Base-by-base conservation (phyloP, 2,113 vertebrate species). In the Lota lota region DNA sequence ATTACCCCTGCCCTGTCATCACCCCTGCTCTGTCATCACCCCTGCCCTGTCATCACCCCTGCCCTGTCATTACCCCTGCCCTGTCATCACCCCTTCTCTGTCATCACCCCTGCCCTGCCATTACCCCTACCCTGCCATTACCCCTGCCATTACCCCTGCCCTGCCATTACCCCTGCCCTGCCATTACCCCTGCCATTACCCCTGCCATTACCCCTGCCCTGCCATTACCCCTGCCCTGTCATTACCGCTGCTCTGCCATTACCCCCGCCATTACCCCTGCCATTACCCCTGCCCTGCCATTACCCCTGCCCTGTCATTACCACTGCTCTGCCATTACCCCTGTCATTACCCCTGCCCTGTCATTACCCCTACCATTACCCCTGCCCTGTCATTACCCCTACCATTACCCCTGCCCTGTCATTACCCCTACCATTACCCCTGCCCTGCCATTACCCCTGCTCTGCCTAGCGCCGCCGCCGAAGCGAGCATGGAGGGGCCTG, bases 191-290 rank as follows among this genome's bases (percentile, higher is more conserved):
- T n/a, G n/a, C n/a, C n/a, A n/a, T n/a, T n/a, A n/a, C n/a, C n/a
- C n/a, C n/a, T n/a, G n/a, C n/a, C 86, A 90, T 88, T 89, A 88
- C 75, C 83, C 74, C 74, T 76, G 72, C 81, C 68, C 80, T 80
- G 86, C 88, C 79, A 91, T 90, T 91, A 90, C n/a, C n/a, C n/a
- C n/a, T n/a, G n/a, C n/a, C n/a, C n/a, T n/a, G 82, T 89, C 86
- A 90, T 88, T 89, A 88, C 75, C 83, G 73, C 74, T 76, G 72
- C 81, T 68, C 80, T 80, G 86, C 88, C 79, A 91, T 90, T 91
- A 90, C n/a, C n/a, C n/a, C n/a, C n/a, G n/a, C n/a, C n/a, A n/a
- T n/a, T n/a, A n/a, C n/a, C n/a, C n/a, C n/a, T n/a, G n/a, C n/a
- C 86, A 90, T 88, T 89, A 88, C 75, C 83, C 74, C 74, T 76